Percentiles rank a stretch among this genome's conserved stretches.
These are phyloP conservation scores for Cyclargus thomasi DNA, from an alignment of 1,140 invertebrate genomes.

Conservation along the genomic window DNA sequence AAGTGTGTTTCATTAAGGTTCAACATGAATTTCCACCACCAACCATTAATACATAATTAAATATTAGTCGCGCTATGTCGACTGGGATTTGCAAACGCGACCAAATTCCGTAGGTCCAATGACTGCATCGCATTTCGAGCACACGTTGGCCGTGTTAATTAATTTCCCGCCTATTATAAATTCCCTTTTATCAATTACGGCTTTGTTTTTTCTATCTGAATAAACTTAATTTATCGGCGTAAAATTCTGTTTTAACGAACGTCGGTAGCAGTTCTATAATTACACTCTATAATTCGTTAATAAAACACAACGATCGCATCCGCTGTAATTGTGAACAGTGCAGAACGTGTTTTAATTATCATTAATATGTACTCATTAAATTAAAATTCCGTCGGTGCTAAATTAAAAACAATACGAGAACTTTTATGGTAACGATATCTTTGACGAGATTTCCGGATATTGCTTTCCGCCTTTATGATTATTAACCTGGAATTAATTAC, in stretches of 20 bases:
- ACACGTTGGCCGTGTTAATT: too few relatives aligned
- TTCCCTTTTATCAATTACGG: too few relatives aligned
- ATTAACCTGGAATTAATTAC: too few relatives aligned
- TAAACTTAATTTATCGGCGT: background rate
- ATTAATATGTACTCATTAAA: conserved; percentile 4
- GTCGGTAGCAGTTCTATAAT: background rate
- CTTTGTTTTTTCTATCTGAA: background rate
- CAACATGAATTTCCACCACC: too few relatives aligned
- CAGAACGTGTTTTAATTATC: background rate
- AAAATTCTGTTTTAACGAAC: conserved; percentile 5
- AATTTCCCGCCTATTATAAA: too few relatives aligned
- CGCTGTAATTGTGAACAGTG: background rate
- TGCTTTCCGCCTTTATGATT: too few relatives aligned
- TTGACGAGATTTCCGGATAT: background rate
- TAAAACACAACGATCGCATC: background rate
- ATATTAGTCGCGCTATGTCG: too few relatives aligned
- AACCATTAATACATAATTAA: too few relatives aligned
- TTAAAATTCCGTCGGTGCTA: background rate
- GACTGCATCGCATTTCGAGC: too few relatives aligned
- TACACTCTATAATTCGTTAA: conserved; percentile 1
- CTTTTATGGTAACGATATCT: background rate
- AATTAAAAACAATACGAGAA: background rate
- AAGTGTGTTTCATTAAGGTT: too few relatives aligned
- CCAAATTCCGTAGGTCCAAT: too few relatives aligned
- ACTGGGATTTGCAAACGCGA: too few relatives aligned